Evolutionary conservation across 2,888 invertebrate species (phyloP).

Genomic region (Dinocampus coccinellae): DNA sequence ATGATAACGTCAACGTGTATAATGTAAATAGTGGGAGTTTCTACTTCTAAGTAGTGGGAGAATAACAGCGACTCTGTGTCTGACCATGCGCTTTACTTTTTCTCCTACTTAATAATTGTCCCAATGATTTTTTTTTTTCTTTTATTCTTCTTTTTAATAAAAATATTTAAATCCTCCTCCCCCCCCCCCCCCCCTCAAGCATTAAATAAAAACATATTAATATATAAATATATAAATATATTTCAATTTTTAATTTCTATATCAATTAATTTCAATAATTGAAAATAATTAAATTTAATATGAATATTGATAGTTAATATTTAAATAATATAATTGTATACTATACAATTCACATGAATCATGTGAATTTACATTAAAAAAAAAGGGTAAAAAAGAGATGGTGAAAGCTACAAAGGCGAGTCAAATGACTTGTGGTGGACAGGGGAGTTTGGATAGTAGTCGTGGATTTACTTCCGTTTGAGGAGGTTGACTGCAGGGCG

Average conservation of each 20-base stretch:
- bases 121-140: no score
- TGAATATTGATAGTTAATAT: no score
- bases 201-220: no score
- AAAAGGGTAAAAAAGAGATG: neutral
- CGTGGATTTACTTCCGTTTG: slow-evolving; percentile 24
- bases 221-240: no score
- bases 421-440: slow-evolving; percentile 7
- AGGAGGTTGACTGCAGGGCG: slow-evolving; percentile 40
- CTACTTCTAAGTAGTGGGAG: neutral
- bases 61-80: no score
- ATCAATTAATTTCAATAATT: no score
- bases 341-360: slow-evolving; percentile 11
- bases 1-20: neutral
- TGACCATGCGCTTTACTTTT: neutral
- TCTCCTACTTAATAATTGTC: neutral
- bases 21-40: neutral
- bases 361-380: neutral
- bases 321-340: no score
- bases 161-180: no score
- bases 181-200: no score
- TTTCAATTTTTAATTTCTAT: no score
- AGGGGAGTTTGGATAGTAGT: slow-evolving; percentile 13
- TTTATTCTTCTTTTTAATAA: no score
- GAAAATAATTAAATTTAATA: no score
- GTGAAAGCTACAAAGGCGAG: neutral